Evolutionary conservation across 2,888 invertebrate species (phyloP), one percentile per base, ranked within the genome.

Genomic region (Rhopalosiphum nymphaeae): DNA sequence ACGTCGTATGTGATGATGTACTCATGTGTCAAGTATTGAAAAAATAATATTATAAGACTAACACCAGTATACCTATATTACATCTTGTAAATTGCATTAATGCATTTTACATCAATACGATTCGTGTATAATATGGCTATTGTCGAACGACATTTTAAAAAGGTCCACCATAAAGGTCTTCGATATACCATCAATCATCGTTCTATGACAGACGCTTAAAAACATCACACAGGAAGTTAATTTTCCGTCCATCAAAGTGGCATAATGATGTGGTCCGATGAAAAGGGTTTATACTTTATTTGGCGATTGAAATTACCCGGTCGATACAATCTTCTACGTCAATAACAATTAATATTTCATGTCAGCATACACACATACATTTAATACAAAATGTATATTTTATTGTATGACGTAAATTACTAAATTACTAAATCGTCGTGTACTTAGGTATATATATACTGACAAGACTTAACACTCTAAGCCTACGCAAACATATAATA

Each of bases 401-500:
- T 13, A 78, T 36, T 78, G 36, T 78, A 21, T 9, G 78, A 78
- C 36, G 78, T 21, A 78, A 78, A 36, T 78, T 36, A 67, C 36
- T 21, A 78, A 78, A 36, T 78, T 36, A 67, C 36, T 78, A 78
- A 78, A 78, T 78, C 78, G 36, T 36, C 56, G 53, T 53, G 53
- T 46, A n/a, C 25, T 9, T 53, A 53, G 29, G 2, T 26, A 44
- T 85, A 42, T n/a, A 26, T 26, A 46, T 25, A 11, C 46, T 36
- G 90, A 90, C 61, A 67, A 90, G 61, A 67, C 67, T 46, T 67
- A 90, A 67, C 90, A 89, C 57, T 90, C 1, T n/a, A 46, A 90
- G 44, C 90, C 90, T 90, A 90, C 90, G 90, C 61, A 61, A 89
- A 46, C 36, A 36, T 89, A 56, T 57, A 89, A 89, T 88, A 42